phyloP scores from a whole-genome alignment of 2,888 invertebrate species.

The Dorcus parallelipipedus region DNA sequence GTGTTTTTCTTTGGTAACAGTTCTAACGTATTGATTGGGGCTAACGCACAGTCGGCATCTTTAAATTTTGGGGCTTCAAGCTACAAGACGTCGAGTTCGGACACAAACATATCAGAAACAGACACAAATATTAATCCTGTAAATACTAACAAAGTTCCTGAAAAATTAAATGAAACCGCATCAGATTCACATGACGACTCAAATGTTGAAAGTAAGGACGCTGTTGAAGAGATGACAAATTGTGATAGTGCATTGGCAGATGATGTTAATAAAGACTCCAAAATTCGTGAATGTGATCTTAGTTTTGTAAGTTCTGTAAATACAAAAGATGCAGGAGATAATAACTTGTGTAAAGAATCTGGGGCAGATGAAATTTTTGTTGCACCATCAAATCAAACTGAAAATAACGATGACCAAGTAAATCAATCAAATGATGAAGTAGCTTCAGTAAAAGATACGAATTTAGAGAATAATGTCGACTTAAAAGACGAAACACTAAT shows the following conservation, averaged over 20 bases:
- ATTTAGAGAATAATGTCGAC: too few relatives aligned
- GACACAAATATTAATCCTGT: conserved; percentile 1
- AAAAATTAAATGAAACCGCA: conserved; percentile 3
- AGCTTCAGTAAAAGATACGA: too few relatives aligned
- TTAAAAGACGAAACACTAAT: too few relatives aligned
- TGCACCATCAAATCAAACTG: not conserved
- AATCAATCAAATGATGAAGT: not conserved
- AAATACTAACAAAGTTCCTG: conserved; percentile 15
- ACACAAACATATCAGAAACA: not conserved
- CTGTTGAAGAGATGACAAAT: not conserved
- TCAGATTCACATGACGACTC: not conserved
- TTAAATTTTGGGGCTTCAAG: conserved; percentile 14
- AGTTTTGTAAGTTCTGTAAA: conserved; percentile 3
- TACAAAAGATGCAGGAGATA: conserved; percentile 6
- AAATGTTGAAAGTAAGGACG: conserved; percentile 6
- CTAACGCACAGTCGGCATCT: conserved; percentile 3
- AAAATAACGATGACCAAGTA: not conserved
- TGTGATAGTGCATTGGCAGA: not conserved
- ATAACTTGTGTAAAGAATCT: too few relatives aligned
- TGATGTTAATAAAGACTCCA: not conserved
- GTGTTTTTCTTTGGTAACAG: too few relatives aligned
- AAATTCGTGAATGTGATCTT: not conserved
- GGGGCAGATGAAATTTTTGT: too few relatives aligned
- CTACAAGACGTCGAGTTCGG: not conserved
- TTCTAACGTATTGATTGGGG: too few relatives aligned